Evolutionary conservation across 1,140 invertebrate species (phyloP).

Genomic region (Dinoponera quadriceps): DNA sequence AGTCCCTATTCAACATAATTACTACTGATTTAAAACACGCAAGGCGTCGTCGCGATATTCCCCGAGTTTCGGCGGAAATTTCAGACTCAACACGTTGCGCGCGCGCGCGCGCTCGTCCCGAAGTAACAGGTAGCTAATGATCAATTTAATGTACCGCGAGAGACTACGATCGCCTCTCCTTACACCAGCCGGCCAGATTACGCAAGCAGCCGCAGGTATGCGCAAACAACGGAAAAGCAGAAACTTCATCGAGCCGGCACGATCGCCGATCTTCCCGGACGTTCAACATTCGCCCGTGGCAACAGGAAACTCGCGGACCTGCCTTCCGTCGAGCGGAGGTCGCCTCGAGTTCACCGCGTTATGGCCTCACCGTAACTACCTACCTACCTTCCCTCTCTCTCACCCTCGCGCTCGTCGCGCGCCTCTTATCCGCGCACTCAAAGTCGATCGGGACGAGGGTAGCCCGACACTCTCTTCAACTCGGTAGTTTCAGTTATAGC

Average conservation of each 20-base stretch:
- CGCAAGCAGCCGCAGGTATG: constrained; percentile 13
- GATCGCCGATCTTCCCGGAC: constrained; percentile 44
- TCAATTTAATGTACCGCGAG: not conserved
- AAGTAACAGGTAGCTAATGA: constrained; percentile 24
- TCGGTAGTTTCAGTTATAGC: constrained; percentile 70
- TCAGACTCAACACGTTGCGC: too few species aligned
- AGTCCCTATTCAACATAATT: too few species aligned
- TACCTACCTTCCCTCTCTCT: not conserved
- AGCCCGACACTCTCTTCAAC: constrained; percentile 41
- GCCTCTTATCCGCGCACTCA: not conserved
- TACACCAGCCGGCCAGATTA: not conserved
- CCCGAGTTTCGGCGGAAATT: too few species aligned
- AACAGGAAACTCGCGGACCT: constrained; percentile 55
- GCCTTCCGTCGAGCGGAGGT: constrained; percentile 22
- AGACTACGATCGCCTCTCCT: constrained; percentile 5
- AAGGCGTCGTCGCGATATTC: too few species aligned
- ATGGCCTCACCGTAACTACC: constrained; percentile 10
- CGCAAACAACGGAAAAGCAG: constrained; percentile 44
- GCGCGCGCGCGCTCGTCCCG: not conserved
- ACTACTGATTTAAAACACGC: too few species aligned
- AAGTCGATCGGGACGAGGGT: constrained; percentile 5
- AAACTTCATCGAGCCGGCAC: constrained; percentile 26
- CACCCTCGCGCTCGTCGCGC: not conserved
- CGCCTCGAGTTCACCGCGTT: constrained; percentile 41
- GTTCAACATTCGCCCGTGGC: constrained; percentile 64